A percentile compares a stretch with the other conserved stretches of the same genome.
phyloP scores from a whole-genome alignment of 1,140 invertebrate genomes.

The Ceratitis capitata region DNA sequence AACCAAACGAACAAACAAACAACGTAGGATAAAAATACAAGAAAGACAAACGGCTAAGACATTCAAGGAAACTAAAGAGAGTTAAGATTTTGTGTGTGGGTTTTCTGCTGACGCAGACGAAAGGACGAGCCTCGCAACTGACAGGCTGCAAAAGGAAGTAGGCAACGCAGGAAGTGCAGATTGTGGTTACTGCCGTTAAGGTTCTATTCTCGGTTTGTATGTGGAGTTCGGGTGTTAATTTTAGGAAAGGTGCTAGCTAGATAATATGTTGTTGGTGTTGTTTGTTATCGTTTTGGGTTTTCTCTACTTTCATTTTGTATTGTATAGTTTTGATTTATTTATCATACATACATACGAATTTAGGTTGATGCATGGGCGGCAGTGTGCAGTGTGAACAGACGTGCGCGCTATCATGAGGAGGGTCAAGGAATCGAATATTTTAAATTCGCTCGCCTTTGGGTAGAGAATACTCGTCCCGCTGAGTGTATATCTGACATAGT shows the following conservation, averaged over 20 bases:
- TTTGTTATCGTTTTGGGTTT: background rate
- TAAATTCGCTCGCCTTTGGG: too few species aligned
- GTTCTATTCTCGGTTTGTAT: background rate
- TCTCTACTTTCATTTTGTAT: background rate
- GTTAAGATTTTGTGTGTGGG: background rate
- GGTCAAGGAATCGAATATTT: too few species aligned
- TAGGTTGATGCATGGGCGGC: too few species aligned
- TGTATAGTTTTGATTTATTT: constrained; percentile 10
- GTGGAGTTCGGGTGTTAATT: background rate
- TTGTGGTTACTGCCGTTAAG: constrained; percentile 9
- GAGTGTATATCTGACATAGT: too few species aligned
- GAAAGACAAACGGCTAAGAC: background rate
- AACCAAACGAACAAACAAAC: background rate
- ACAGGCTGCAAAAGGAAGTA: background rate
- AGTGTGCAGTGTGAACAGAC: too few species aligned
- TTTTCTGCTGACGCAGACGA: background rate
- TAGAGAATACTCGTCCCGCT: too few species aligned
- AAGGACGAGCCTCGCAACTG: background rate
- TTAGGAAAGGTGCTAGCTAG: constrained; percentile 36
- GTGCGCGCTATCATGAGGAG: too few species aligned
- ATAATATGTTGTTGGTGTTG: background rate
- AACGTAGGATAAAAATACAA: background rate
- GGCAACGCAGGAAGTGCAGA: constrained; percentile 8
- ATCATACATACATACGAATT: too few species aligned
- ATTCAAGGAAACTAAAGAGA: background rate